phyloP scores from a whole-genome alignment of 2,113 vertebrate species.

The Apteryx mantelli region DNA sequence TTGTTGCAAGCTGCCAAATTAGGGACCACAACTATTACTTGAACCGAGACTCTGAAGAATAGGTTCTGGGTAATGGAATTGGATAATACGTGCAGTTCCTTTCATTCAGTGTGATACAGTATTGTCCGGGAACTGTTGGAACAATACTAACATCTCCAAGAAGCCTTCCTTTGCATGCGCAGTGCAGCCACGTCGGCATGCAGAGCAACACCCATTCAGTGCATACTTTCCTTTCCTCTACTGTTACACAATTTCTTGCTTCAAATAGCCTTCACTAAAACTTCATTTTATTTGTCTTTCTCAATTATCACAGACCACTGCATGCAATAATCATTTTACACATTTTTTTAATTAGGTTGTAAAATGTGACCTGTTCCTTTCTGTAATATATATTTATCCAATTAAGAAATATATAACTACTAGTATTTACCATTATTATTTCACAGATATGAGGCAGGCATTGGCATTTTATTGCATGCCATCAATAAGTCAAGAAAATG shows the following conservation, averaged over 20 bases:
- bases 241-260: not conserved
- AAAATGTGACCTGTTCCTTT: not conserved
- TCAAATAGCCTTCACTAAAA: not conserved
- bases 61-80: not conserved
- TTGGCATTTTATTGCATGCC: not conserved
- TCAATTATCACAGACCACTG: conserved; percentile 15
- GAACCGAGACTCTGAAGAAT: not conserved
- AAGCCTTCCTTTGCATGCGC: not conserved
- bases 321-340: conserved; percentile 17
- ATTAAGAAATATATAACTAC: conserved; percentile 28
- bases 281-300: not conserved
- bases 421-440: conserved; percentile 24
- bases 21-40: not conserved
- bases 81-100: not conserved
- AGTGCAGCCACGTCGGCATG: not conserved
- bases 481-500: not conserved
- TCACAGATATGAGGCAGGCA: not conserved
- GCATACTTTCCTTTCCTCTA: not conserved
- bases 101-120: not conserved
- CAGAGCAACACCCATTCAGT: not conserved
- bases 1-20: not conserved
- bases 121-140: not conserved
- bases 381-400: conserved; percentile 16
- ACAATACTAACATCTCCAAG: not conserved
- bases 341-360: conserved; percentile 33